Evolutionary conservation across 2,888 invertebrate species (phyloP).

Genomic region (Helleia helle): DNA sequence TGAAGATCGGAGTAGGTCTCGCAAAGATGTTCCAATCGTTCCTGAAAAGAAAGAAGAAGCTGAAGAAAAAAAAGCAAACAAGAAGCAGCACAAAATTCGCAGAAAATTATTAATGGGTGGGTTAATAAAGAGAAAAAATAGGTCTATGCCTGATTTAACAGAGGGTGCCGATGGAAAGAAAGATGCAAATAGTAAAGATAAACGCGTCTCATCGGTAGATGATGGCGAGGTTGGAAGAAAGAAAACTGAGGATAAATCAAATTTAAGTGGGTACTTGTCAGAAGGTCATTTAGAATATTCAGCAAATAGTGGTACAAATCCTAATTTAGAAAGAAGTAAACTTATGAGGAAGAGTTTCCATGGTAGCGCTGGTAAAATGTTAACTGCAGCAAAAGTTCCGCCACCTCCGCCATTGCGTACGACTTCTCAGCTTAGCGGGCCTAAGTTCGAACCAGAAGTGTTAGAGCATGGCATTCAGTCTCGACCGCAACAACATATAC

Average conservation of each 20-base stretch:
- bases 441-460: conserved; percentile 76
- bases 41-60: conserved; percentile 78
- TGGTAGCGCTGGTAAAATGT: conserved; percentile 85
- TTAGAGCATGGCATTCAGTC: conserved; percentile 54
- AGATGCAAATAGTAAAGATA: conserved; percentile 49
- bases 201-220: conserved; percentile 76
- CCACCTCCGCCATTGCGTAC: conserved; percentile 90
- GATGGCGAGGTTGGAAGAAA: conserved; percentile 83
- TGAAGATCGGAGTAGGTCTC: conserved; percentile 87
- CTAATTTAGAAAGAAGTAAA: conserved; percentile 88
- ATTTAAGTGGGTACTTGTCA: conserved; percentile 86
- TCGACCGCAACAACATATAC: conserved; percentile 50
- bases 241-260: conserved; percentile 72
- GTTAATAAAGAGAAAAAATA: conserved; percentile 88
- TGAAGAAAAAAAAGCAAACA: conserved; percentile 82
- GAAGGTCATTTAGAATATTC: conserved; percentile 90
- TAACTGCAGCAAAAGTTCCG: conserved; percentile 88
- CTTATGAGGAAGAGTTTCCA: conserved; percentile 93
- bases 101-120: conserved; percentile 92
- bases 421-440: conserved; percentile 86
- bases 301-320: conserved; percentile 78
- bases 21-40: conserved; percentile 81
- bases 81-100: conserved; percentile 93
- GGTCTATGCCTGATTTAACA: conserved; percentile 93
- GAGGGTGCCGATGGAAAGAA: conserved; percentile 79